A percentile compares a stretch with the other conserved stretches of the same genome.
phyloP scores from a whole-genome alignment of 2,113 vertebrate species.

The Semnopithecus entellus region DNA sequence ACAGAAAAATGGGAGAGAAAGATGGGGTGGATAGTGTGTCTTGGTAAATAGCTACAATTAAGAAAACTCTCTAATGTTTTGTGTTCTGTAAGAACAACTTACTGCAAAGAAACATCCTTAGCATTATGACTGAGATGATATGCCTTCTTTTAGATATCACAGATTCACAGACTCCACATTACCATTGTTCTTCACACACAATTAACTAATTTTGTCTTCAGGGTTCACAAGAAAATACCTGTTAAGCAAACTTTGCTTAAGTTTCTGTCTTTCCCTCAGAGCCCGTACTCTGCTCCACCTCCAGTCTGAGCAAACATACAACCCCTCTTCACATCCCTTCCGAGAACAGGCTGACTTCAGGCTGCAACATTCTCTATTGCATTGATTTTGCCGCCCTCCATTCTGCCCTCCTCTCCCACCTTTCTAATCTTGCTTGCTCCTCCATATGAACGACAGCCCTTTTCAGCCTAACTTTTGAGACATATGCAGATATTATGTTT shows the following conservation, averaged over 20 bases:
- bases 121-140: neutral
- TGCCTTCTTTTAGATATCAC: neutral
- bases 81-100: neutral
- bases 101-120: neutral
- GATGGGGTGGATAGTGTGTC: accelerated
- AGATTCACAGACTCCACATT: neutral
- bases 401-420: neutral
- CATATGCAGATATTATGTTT: neutral
- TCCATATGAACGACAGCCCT: neutral
- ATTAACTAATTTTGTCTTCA: neutral
- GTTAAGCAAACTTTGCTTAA: neutral
- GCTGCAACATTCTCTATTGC: neutral
- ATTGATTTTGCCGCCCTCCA: neutral
- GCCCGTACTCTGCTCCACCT: neutral
- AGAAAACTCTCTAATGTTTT: neutral
- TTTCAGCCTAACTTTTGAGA: neutral
- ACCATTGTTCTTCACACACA: neutral
- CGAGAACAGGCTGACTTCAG: neutral
- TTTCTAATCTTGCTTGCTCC: neutral
- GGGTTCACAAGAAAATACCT: neutral
- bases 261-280: neutral
- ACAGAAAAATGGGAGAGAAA: neutral
- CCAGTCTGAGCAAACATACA: neutral
- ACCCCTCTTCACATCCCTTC: neutral
- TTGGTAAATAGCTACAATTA: neutral